A percentile compares a stretch with the other conserved stretches of the same genome.
phyloP scores from a whole-genome alignment of 2,113 vertebrate species.

The Poecile atricapillus region DNA sequence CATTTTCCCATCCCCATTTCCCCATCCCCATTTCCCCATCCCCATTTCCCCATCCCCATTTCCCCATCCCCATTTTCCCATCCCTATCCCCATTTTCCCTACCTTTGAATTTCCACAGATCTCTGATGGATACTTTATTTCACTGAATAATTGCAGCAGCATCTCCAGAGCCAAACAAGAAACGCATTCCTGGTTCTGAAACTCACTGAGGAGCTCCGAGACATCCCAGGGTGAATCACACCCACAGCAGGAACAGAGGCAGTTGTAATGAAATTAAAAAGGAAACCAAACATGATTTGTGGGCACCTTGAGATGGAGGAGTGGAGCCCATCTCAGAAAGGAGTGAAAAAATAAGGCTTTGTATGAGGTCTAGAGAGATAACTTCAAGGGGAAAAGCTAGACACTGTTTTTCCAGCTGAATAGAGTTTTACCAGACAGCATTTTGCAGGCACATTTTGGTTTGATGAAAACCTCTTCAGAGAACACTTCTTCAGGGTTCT shows the following conservation, averaged over 20 bases:
- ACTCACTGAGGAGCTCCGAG: neutral
- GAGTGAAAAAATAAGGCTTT: neutral
- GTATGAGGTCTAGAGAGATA: neutral
- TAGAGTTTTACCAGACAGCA: neutral
- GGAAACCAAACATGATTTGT: neutral
- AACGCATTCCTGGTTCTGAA: fast-evolving
- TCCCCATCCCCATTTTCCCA: no score
- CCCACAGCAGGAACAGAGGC: neutral
- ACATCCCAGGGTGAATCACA: neutral
- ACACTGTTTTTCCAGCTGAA: conserved; percentile 29
- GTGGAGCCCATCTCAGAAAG: neutral
- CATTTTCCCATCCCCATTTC: no score
- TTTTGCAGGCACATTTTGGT: neutral
- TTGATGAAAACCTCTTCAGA: neutral
- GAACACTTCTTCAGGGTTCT: neutral
- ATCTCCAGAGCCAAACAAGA: neutral
- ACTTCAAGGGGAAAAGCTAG: neutral
- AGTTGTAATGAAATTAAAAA: neutral
- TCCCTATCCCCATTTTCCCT: neutral
- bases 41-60: neutral
- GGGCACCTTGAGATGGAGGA: neutral
- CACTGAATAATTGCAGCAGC: neutral
- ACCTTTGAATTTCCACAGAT: neutral
- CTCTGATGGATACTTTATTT: fast-evolving
- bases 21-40: no score